Evolutionary conservation across 2,113 vertebrate genomes (phyloP), one percentile per base, ranked within the genome.

Genomic region (Apteryx mantelli): DNA sequence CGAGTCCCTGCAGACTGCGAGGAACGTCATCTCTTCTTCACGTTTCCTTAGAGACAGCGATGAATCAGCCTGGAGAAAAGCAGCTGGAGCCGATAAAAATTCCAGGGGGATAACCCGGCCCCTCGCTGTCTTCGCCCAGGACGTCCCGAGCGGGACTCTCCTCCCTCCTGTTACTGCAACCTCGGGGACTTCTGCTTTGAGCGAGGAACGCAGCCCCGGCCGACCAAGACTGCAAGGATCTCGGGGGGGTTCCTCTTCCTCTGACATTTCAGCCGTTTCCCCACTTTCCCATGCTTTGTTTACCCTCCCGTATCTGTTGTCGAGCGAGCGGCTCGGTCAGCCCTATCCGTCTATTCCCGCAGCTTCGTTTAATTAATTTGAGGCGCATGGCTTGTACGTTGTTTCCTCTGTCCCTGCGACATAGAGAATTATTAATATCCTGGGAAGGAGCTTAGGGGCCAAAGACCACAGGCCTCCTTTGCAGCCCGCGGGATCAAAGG

Each of bases 71-170:
- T 77, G 78, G 81, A 93, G 86, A 87, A 91, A 93, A 89, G 91
- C 95, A 97, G 94, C 92, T 89, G 91, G 89, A 97, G 84, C 46
- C 3, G 32, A 93, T 95, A 93, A 95, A 95, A 95, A 92, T 96
- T 89, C 97, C 94, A 76, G 48, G 78, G 84, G 96, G 92, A 95
- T 82, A 93, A 95, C 92, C 95, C 82, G 58, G 92, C 94, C 91
- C 82, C 96, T 94, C 78, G 4, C 7, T 71, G 64, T 86, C 77
- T 88, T 90, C 64, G 60, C 58, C 66, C 73, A 48, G 89, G 64
- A 78, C 52, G 64, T 75, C 53, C 82, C 71, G 64, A 90, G 74
- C 7, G 5, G 48, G 30, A 81, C 48, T 82, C 73, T 52, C 69
- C 70, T 93, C 92, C 81, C 88, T 83, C 61, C 80, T 63, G 69